Evolutionary conservation across 2,888 invertebrate species (phyloP).

Genomic region (Volucella inflata): DNA sequence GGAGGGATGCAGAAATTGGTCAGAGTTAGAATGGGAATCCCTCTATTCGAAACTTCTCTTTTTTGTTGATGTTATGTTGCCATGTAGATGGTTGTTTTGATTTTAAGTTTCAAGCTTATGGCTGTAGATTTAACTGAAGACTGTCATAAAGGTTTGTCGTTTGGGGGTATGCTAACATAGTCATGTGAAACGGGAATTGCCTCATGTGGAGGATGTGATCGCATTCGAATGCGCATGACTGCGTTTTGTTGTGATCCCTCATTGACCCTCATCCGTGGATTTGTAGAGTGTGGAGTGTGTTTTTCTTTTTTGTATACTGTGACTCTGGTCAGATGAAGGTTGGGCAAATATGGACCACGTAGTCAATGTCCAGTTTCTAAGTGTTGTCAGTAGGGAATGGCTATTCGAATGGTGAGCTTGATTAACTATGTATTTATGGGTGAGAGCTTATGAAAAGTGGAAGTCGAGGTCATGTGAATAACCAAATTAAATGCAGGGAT

Average conservation of each 20-base stretch:
- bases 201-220: constrained; percentile 57
- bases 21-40: constrained; percentile 1
- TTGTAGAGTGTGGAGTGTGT: constrained; percentile 4
- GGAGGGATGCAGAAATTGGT: constrained; percentile 46
- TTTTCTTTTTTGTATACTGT: constrained; percentile 8
- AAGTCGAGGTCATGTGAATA: constrained; percentile 68
- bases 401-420: constrained; percentile 37
- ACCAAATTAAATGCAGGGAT: constrained; percentile 41
- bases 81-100: constrained; percentile 67
- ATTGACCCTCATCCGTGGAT: constrained; percentile 66
- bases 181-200: constrained; percentile 62
- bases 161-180: constrained; percentile 33
- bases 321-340: constrained; percentile 58
- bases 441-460: constrained; percentile 58
- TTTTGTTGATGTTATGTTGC: constrained; percentile 60
- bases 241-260: constrained; percentile 69
- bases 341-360: constrained; percentile 14
- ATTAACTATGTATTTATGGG: constrained; percentile 48
- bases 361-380: constrained; percentile 24
- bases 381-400: constrained; percentile 6
- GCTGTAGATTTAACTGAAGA: constrained; percentile 8
- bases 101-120: constrained; percentile 25
- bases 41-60: neutral
- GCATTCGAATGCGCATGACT: constrained; percentile 67
- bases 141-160: constrained; percentile 70